Evolutionary conservation across 2,113 vertebrate species (phyloP).

Genomic region (Chionomys nivalis): DNA sequence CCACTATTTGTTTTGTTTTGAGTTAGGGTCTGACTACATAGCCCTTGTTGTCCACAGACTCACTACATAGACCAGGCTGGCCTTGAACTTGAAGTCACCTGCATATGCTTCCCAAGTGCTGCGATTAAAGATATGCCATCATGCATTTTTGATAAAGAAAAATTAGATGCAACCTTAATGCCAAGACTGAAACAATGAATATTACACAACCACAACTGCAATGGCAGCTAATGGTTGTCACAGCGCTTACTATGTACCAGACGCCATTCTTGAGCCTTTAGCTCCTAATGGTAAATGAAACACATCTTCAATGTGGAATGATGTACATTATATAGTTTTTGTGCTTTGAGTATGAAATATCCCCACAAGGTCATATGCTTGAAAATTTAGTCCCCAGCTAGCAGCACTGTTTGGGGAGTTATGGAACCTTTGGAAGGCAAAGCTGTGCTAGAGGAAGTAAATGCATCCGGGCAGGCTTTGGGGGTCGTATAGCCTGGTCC

Average conservation of each 20-base stretch:
- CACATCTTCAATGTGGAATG: neutral
- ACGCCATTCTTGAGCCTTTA: neutral
- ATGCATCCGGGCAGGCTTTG: neutral
- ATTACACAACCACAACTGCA: neutral
- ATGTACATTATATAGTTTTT: neutral
- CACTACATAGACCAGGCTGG: neutral
- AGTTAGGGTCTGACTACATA: neutral
- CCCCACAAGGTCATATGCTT: neutral
- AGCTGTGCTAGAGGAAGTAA: neutral
- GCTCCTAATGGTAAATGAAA: neutral
- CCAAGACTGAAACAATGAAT: neutral
- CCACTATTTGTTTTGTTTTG: neutral
- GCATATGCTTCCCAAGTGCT: neutral
- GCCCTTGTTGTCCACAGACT: neutral
- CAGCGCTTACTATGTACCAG: neutral
- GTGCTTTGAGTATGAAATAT: neutral
- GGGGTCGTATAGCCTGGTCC: neutral
- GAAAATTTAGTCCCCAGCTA: neutral
- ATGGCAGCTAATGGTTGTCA: neutral
- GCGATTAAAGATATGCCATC: neutral
- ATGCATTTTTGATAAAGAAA: neutral
- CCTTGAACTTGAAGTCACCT: neutral
- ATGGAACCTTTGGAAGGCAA: neutral
- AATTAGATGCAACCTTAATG: constrained; percentile 15
- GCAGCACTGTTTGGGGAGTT: neutral